phyloP scores from a whole-genome alignment of 2,797 vertebrate species.

The Crenuchus spilurus region DNA sequence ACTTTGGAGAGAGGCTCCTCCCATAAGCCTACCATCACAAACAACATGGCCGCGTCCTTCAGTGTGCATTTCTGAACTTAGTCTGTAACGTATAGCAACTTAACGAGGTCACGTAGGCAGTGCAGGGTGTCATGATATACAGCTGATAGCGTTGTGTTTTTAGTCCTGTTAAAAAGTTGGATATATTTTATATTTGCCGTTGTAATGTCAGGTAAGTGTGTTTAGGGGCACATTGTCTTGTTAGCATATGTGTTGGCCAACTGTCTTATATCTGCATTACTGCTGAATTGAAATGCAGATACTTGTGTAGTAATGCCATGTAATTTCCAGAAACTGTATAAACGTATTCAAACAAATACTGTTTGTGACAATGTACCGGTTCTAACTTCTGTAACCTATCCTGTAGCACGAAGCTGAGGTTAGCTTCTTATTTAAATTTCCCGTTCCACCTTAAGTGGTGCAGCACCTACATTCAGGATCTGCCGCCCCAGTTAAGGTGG shows the following conservation, averaged over 20 bases:
- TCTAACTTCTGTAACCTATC: too few species aligned
- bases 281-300: too few species aligned
- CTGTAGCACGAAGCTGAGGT: too few species aligned
- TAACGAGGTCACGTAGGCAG: not conserved
- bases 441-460: too few species aligned
- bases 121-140: not conserved
- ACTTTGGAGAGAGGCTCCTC: not conserved
- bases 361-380: too few species aligned
- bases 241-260: not conserved
- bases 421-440: too few species aligned
- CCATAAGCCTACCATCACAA: constrained; percentile 49
- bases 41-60: constrained; percentile 57
- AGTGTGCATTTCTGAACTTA: not conserved
- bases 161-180: not conserved
- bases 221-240: not conserved
- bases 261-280: too few species aligned
- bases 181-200: not conserved
- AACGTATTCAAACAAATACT: too few species aligned
- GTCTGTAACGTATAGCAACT: not conserved
- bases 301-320: not conserved
- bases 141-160: not conserved
- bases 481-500: too few species aligned
- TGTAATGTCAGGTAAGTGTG: constrained; percentile 37
- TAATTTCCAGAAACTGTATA: too few species aligned
- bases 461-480: too few species aligned